phyloP scores from a whole-genome alignment of 2,113 vertebrate genomes.

The Phyllostomus hastatus region DNA sequence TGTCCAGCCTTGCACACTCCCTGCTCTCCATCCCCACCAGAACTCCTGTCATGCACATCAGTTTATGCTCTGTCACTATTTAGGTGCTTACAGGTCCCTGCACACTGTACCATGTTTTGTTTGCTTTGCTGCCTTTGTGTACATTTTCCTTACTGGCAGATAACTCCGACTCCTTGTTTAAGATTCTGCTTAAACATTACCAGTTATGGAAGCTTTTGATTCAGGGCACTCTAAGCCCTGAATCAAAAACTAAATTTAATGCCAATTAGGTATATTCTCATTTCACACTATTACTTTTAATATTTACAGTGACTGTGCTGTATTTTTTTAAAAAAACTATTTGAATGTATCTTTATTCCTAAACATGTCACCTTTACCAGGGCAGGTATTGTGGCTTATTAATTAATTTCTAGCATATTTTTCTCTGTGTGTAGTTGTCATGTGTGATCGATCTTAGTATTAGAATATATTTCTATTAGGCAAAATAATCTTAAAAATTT shows the following conservation, averaged over 20 bases:
- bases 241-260: not conserved
- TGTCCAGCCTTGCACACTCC: not conserved
- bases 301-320: not conserved
- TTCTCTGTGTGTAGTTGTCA: not conserved
- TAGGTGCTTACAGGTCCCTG: not conserved
- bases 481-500: not conserved
- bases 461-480: not conserved
- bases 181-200: not conserved
- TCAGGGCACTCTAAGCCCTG: not conserved
- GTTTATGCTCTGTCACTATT: not conserved
- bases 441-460: not conserved
- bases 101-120: not conserved
- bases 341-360: not conserved
- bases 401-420: not conserved
- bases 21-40: not conserved
- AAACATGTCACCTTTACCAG: not conserved
- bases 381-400: not conserved
- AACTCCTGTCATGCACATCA: not conserved
- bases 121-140: not conserved
- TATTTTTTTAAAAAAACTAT: not conserved
- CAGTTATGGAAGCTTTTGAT: not conserved
- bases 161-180: not conserved
- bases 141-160: not conserved
- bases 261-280: not conserved
- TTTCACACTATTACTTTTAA: not conserved